These are phyloP conservation scores for Prunella fulvescens DNA, from an alignment of 2,113 vertebrate species.

Conservation along the genomic window DNA sequence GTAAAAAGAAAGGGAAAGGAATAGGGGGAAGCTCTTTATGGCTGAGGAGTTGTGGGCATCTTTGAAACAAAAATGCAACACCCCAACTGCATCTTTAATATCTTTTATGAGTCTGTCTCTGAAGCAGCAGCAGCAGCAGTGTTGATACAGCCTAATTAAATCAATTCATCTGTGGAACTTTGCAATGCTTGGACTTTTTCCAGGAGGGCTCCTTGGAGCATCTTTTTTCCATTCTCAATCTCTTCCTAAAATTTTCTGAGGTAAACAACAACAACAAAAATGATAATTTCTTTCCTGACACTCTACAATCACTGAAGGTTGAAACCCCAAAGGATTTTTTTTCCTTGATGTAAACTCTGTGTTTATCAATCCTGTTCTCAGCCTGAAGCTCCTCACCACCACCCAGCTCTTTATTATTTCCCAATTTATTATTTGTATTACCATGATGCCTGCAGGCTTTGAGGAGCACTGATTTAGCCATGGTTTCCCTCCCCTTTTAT, in stretches of 20 bases:
- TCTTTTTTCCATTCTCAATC: slow-evolving; percentile 31
- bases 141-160: slow-evolving; percentile 67
- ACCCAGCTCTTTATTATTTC: slow-evolving; percentile 17
- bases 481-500: accelerated
- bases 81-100: slow-evolving; percentile 27
- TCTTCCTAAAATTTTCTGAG: slow-evolving; percentile 51
- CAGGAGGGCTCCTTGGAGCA: slow-evolving; percentile 63
- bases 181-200: slow-evolving; percentile 52
- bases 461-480: not conserved
- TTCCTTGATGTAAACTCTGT: slow-evolving; percentile 11
- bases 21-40: not conserved
- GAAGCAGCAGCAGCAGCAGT: slow-evolving; percentile 6
- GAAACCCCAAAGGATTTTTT: slow-evolving; percentile 14
- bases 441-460: not conserved
- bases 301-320: not conserved
- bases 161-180: slow-evolving; percentile 63
- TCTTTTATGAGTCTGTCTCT: slow-evolving; percentile 35
- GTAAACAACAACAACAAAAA: slow-evolving; percentile 55
- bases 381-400: not conserved
- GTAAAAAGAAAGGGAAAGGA: not conserved
- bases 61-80: not conserved
- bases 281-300: slow-evolving; percentile 38
- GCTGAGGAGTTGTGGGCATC: slow-evolving; percentile 17
- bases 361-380: not conserved
- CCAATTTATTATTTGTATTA: slow-evolving; percentile 20